Evolutionary conservation across 2,113 vertebrate species (phyloP).

Genomic region (Cathartes aura): DNA sequence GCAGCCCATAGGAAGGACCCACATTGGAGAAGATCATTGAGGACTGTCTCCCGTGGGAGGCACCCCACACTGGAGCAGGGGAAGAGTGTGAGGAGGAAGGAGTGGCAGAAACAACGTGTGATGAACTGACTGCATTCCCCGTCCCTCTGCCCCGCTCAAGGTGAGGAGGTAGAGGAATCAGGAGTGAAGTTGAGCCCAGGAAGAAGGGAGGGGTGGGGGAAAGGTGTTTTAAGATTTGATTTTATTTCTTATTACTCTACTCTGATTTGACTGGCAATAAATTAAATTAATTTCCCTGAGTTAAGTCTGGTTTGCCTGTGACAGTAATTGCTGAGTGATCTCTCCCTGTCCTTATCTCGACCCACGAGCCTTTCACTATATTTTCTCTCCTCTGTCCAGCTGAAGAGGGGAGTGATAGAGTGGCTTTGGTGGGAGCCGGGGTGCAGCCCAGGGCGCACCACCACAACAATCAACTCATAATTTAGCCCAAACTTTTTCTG

Average conservation of each 20-base stretch:
- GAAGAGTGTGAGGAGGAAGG: too few species aligned
- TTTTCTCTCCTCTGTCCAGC: not conserved
- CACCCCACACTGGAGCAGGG: not conserved
- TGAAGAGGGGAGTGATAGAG: not conserved
- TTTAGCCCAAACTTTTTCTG: not conserved
- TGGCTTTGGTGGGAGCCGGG: not conserved
- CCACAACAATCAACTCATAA: not conserved
- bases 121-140: too few species aligned
- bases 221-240: not conserved
- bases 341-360: not conserved
- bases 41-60: not conserved
- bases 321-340: not conserved
- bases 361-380: accelerated
- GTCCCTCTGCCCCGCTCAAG: too few species aligned
- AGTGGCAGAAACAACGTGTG: too few species aligned
- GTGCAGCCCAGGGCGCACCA: not conserved
- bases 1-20: not conserved
- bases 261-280: not conserved
- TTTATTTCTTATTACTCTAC: not conserved
- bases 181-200: not conserved
- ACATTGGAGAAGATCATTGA: not conserved
- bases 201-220: not conserved
- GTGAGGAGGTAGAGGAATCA: too few species aligned
- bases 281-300: not conserved
- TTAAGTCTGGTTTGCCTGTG: accelerated